Conservation (phyloP, 2,888 invertebrate genomes). For the Chromoteleia sp. region DNA sequence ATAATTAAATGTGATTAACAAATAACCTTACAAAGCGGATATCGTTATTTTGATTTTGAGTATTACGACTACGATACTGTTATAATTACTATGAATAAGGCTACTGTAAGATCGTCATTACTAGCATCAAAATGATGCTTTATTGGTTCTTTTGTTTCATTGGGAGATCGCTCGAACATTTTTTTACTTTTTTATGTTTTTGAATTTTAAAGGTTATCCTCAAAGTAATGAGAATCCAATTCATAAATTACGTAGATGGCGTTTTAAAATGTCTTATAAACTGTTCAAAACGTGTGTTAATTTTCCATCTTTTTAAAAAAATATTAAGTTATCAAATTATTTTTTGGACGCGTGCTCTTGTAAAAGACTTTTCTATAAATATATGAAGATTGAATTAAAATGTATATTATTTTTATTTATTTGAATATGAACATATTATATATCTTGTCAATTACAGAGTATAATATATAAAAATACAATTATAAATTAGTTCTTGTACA, state of each 20-base stretch:
- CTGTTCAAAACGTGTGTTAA: too few species aligned
- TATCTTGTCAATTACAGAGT: neutral
- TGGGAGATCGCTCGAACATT: slow-evolving; percentile 70
- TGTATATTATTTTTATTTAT: neutral
- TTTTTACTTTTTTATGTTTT: slow-evolving; percentile 29
- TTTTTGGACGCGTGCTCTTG: too few species aligned
- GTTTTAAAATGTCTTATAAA: too few species aligned
- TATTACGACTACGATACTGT: slow-evolving; percentile 73
- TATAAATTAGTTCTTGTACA: slow-evolving; percentile 22
- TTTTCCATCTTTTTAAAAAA: too few species aligned
- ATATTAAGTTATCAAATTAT: too few species aligned
- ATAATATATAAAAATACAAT: neutral
- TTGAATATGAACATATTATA: neutral
- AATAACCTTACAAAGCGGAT: slow-evolving; percentile 69
- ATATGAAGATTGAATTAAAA: neutral
- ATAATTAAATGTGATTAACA: slow-evolving; percentile 69
- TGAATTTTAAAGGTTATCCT: slow-evolving; percentile 34
- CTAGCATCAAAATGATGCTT: slow-evolving; percentile 19
- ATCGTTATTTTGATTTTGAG: slow-evolving; percentile 71
- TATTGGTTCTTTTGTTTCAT: slow-evolving; percentile 68
- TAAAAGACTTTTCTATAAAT: neutral
- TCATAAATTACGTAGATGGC: too few species aligned
- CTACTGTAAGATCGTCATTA: slow-evolving; percentile 76
- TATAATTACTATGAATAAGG: slow-evolving; percentile 78
- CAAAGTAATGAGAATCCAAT: too few species aligned